A percentile compares a stretch with the other conserved stretches of the same genome.
Conservation (phyloP, 1,140 invertebrate genomes). For the Macrotrachela quadricornifera region DNA sequence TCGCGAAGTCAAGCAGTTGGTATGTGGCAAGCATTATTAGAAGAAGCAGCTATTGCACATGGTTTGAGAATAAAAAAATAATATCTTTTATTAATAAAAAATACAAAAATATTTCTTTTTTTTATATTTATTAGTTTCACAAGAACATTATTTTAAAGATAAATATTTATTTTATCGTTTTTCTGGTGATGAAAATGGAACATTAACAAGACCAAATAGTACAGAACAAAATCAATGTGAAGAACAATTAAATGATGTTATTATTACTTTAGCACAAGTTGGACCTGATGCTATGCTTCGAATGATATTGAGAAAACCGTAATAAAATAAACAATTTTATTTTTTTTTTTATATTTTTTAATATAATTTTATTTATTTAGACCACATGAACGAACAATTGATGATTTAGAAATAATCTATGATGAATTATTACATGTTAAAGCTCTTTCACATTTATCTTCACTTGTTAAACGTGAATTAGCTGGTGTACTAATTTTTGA, state of each 20-base stretch:
- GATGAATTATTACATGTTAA: slow-evolving; percentile 62
- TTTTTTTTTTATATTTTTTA: too few species aligned
- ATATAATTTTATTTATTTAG: slow-evolving; percentile 26
- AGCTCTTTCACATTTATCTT: slow-evolving; percentile 55
- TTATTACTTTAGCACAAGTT: slow-evolving; percentile 44
- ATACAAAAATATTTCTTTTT: slow-evolving; percentile 7
- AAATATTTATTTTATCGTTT: slow-evolving; percentile 62
- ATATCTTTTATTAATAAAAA: slow-evolving; percentile 1
- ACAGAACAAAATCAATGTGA: slow-evolving; percentile 2
- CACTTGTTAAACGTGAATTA: slow-evolving; percentile 58
- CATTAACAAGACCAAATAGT: too few species aligned
- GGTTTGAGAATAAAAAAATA: slow-evolving; percentile 33
- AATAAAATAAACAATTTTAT: slow-evolving; percentile 24
- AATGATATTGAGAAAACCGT: slow-evolving; percentile 59
- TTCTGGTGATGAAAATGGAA: slow-evolving; percentile 36
- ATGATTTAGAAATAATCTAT: slow-evolving; percentile 61
- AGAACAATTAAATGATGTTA: slow-evolving; percentile 40
- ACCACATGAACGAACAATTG: slow-evolving; percentile 46
- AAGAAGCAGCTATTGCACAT: slow-evolving; percentile 54
- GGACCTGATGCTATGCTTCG: slow-evolving; percentile 52
- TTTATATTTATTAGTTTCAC: slow-evolving; percentile 35
- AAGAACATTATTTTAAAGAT: slow-evolving; percentile 58
- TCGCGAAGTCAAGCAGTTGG: slow-evolving; percentile 48
- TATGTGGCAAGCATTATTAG: slow-evolving; percentile 62
- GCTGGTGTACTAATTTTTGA: slow-evolving; percentile 59